A percentile compares a stretch with the other conserved stretches of the same genome.
phyloP scores from a whole-genome alignment of 2,797 vertebrate genomes.

The Rachycentron canadum region DNA sequence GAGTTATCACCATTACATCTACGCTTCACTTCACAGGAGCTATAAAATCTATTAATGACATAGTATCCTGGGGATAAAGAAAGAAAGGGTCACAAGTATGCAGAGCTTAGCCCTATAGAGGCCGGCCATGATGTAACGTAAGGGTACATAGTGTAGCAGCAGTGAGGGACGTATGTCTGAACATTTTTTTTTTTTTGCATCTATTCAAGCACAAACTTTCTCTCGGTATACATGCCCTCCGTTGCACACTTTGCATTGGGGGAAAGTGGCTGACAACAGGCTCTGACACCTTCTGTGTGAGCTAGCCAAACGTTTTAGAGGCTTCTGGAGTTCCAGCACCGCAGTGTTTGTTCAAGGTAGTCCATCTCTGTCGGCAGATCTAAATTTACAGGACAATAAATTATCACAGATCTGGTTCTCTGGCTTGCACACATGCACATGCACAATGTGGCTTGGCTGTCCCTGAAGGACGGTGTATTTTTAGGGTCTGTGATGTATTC shows the following conservation, averaged over 20 bases:
- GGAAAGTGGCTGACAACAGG: constrained; percentile 44
- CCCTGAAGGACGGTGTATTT: constrained; percentile 75
- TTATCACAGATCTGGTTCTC: constrained; percentile 72
- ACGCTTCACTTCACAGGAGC: constrained; percentile 42
- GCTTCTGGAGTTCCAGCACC: constrained; percentile 62
- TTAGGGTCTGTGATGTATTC: constrained; percentile 75
- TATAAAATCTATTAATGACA: constrained; percentile 75
- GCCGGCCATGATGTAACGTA: constrained; percentile 59
- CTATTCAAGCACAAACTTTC: constrained; percentile 18
- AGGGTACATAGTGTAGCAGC: constrained; percentile 45
- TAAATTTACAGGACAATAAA: constrained; percentile 86
- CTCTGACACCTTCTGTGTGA: constrained; percentile 60
- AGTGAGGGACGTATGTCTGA: constrained; percentile 6
- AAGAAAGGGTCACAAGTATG: constrained; percentile 55
- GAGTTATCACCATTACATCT: constrained; percentile 67
- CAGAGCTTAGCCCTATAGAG: constrained; percentile 34
- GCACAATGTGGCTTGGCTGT: constrained; percentile 40
- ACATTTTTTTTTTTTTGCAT: constrained; percentile 13
- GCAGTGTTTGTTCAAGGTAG: constrained; percentile 71
- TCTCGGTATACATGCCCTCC: constrained; percentile 25
- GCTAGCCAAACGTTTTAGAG: constrained; percentile 57
- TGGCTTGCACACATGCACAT: constrained; percentile 39
- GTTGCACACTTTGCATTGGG: constrained; percentile 26
- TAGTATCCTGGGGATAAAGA: constrained; percentile 57
- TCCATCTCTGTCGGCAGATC: constrained; percentile 77